These are phyloP conservation scores for Macrotrachela quadricornifera DNA, from an alignment of 1,140 invertebrate species.

Conservation along the genomic window DNA sequence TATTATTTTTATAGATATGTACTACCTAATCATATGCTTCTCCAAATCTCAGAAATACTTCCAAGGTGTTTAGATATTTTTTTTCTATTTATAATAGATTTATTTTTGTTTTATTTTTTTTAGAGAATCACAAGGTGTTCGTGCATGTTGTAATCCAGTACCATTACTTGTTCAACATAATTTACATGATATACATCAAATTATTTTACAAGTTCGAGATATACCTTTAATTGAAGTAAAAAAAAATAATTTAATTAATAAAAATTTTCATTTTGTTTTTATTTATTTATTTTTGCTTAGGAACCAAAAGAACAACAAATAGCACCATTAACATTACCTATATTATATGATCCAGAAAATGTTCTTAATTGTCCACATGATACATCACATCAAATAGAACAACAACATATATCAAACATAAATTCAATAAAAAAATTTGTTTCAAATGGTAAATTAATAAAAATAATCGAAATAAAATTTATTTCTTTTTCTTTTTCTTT, in stretches of 20 bases:
- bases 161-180: slow-evolving; percentile 61
- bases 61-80: slow-evolving; percentile 32
- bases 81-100: too few relatives aligned
- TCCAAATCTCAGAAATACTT: slow-evolving; percentile 66
- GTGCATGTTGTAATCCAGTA: slow-evolving; percentile 77
- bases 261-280: background rate
- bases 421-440: too few relatives aligned
- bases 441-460: too few relatives aligned
- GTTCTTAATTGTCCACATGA: slow-evolving; percentile 8
- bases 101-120: too few relatives aligned
- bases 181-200: slow-evolving; percentile 48
- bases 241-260: background rate
- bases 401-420: background rate
- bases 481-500: too few relatives aligned
- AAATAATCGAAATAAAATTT: too few relatives aligned
- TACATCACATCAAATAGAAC: background rate
- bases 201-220: slow-evolving; percentile 51
- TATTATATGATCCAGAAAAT: slow-evolving; percentile 1
- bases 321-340: background rate
- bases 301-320: background rate
- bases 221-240: too few relatives aligned
- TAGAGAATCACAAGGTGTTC: slow-evolving; percentile 68
- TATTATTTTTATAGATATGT: slow-evolving; percentile 40
- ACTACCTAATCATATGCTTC: slow-evolving; percentile 78
- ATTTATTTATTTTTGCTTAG: too few relatives aligned